Conservation (phyloP, 2,113 vertebrate genomes). For the Hydrochoerus hydrochaeris region DNA sequence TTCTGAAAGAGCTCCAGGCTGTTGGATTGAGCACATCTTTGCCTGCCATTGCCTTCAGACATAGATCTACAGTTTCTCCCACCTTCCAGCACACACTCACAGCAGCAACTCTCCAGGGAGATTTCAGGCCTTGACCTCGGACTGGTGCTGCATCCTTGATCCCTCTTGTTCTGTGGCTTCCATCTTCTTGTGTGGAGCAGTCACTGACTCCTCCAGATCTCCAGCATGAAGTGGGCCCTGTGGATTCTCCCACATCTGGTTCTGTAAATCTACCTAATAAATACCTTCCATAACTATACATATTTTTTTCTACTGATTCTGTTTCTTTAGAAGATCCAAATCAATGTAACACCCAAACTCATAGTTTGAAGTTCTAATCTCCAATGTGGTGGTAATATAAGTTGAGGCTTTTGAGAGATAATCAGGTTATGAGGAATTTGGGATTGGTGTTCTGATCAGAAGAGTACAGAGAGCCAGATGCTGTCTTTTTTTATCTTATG, state of each 20-base stretch:
- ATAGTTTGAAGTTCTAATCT: background rate
- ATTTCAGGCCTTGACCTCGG: background rate
- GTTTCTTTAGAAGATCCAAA: background rate
- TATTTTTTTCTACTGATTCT: background rate
- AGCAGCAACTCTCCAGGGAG: background rate
- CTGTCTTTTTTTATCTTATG: background rate
- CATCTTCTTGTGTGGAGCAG: background rate
- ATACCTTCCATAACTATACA: background rate
- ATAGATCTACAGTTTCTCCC: background rate
- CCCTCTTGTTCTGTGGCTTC: background rate
- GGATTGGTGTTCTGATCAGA: background rate
- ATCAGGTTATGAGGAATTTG: background rate
- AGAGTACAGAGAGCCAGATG: background rate
- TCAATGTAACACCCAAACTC: background rate
- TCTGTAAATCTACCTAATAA: background rate
- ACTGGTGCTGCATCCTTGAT: background rate
- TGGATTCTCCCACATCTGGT: background rate
- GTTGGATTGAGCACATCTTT: background rate
- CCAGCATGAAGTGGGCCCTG: background rate
- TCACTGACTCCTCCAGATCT: background rate
- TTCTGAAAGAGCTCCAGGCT: background rate
- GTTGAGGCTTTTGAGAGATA: background rate
- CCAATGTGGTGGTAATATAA: background rate
- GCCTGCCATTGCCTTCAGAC: background rate
- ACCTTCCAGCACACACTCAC: background rate